Evolutionary conservation across 2,113 vertebrate species (phyloP), one percentile per base, ranked within the genome.

Genomic region (Hippocampus comes): DNA sequence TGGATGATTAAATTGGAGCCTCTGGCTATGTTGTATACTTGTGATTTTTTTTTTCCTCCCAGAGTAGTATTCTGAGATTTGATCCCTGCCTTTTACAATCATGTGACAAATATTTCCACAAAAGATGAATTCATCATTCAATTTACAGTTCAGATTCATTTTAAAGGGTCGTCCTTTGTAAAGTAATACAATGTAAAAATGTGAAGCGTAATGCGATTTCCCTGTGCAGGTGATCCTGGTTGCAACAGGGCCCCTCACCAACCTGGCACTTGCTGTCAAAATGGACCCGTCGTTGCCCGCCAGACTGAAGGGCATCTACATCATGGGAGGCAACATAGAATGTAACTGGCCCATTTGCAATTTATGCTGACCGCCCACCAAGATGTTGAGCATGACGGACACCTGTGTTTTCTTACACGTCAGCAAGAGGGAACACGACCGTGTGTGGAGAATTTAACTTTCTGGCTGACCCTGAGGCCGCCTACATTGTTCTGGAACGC

Each of bases 361-460:
- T 18, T 15, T 49, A 1, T 5, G 12, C 6, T 43, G 42, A 10
- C 21, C 0, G 42, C 41, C 11, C 1, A 48, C 14, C 34, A 38
- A 7, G 49, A 69, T 41, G 49, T 38, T 55, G n/a, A 15, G 18
- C 8, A 53, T 69, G 34, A 55, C 21, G 5, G 2, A 38, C 51
- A 48, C 9, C 7, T 72, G 14, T 30, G 42, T 17, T 53, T 55
- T 65, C 7, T 73, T 42, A 30, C 73, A 25, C 73, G 12, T 72
- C 68, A 94, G 92, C 85, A 63, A 88, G 87, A 53, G 92, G 92
- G 5, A 94, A 94, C 84, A 53, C 23, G 20, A 90, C 89, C 0
- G 7, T 78, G 1, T 93, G 91, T 34, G 90, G 88, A 21, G 93
- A 93, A 82, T 93, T 91, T 70, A 93, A 93, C 88, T 94, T 95